These are phyloP conservation scores for Tauraco erythrolophus DNA, from an alignment of 2,113 vertebrate genomes.

Conservation along the genomic window DNA sequence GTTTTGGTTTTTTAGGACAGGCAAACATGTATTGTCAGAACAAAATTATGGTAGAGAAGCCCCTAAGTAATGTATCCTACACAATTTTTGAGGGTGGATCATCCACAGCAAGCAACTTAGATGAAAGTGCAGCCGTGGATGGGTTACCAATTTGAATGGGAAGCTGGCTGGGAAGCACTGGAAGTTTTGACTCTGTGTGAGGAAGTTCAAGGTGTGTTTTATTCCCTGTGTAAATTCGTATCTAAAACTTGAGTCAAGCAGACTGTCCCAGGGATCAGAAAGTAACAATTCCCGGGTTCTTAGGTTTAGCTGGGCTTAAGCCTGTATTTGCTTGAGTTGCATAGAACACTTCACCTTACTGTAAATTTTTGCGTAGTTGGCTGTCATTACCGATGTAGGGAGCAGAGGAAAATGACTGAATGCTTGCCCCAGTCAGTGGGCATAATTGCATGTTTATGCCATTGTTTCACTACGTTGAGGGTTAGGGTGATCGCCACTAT, in stretches of 20 bases:
- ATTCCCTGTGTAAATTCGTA: not conserved
- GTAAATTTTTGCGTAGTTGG: not conserved
- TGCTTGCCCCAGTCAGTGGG: not conserved
- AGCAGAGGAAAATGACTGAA: not conserved
- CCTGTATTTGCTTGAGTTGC: not conserved
- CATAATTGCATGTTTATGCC: not conserved
- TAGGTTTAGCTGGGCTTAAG: not conserved
- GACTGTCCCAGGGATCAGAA: not conserved
- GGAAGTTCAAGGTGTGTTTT: not conserved
- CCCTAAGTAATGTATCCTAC: not conserved
- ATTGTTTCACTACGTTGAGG: not conserved
- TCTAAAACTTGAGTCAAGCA: not conserved
- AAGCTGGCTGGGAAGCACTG: not conserved
- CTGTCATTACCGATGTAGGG: not conserved
- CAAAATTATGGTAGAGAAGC: not conserved
- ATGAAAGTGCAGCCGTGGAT: not conserved
- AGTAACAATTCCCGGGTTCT: not conserved
- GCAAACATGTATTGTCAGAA: not conserved
- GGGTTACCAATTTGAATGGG: not conserved
- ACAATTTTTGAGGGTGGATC: not conserved
- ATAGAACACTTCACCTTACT: not conserved
- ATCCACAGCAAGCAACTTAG: not conserved
- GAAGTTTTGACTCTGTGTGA: not conserved
- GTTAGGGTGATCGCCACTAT: not conserved
- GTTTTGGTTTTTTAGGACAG: not conserved